These are phyloP conservation scores for Gymnosoma rotundatum DNA, from an alignment of 2,888 invertebrate species.

Conservation along the genomic window DNA sequence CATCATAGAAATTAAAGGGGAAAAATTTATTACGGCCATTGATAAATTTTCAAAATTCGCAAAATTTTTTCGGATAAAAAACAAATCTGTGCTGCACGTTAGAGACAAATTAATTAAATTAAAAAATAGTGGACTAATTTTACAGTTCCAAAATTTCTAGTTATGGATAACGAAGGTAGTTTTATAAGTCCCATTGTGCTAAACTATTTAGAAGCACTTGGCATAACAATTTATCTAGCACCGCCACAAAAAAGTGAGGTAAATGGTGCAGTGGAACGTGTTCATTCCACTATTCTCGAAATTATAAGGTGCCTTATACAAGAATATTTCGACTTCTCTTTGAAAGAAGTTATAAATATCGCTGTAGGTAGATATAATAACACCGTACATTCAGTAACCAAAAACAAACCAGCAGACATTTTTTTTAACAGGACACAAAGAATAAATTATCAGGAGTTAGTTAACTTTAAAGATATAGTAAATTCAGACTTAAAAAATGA, in stretches of 20 bases:
- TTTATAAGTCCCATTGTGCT: constrained; percentile 49
- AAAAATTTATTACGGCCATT: constrained; percentile 12
- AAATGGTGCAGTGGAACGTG: constrained; percentile 64
- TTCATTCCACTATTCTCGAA: constrained; percentile 42
- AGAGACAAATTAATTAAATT: constrained; percentile 17
- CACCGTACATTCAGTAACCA: constrained; percentile 62
- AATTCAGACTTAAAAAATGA: constrained; percentile 57
- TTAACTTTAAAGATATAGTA: constrained; percentile 62
- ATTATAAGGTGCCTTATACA: constrained; percentile 8
- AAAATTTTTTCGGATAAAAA: constrained; percentile 24
- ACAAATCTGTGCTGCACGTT: constrained; percentile 20
- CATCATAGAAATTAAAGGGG: constrained; percentile 15
- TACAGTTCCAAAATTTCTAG: constrained; percentile 60
- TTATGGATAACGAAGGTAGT: constrained; percentile 66
- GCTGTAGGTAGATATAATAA: constrained; percentile 6
- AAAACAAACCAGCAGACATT: constrained; percentile 60
- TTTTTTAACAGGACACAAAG: constrained; percentile 67
- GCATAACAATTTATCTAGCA: constrained; percentile 56
- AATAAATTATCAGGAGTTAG: constrained; percentile 67
- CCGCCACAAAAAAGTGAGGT: constrained; percentile 68
- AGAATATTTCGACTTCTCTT: background rate
- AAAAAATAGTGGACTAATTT: too few species aligned
- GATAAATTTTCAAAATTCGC: constrained; percentile 28
- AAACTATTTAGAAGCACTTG: constrained; percentile 64
- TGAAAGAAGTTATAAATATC: constrained; percentile 7